These are phyloP conservation scores for Sparidentex hasta DNA, from an alignment of 2,797 vertebrate species.

Conservation along the genomic window DNA sequence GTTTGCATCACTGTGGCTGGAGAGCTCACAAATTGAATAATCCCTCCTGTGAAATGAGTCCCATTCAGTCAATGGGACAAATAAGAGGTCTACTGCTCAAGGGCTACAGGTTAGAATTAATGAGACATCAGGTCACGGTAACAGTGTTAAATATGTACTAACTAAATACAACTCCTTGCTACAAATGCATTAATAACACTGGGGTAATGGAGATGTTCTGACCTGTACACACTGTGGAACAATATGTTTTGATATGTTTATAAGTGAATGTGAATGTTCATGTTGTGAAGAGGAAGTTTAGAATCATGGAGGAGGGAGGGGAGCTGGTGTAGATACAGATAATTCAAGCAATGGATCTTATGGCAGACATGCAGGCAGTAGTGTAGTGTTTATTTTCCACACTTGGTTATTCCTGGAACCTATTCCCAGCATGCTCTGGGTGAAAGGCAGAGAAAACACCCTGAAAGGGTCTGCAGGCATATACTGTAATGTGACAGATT, in stretches of 20 bases:
- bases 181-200: conserved; percentile 13
- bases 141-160: background rate
- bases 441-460: background rate
- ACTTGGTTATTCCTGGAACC: conserved; percentile 20
- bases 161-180: conserved; percentile 20
- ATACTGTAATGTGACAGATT: background rate
- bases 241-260: background rate
- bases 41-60: conserved; percentile 29
- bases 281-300: conserved; percentile 9
- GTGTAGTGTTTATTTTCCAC: conserved; percentile 3
- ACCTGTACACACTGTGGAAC: conserved; percentile 9
- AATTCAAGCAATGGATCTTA: conserved; percentile 34
- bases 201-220: conserved; percentile 37
- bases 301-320: background rate
- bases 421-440: conserved; percentile 34
- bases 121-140: conserved; percentile 34
- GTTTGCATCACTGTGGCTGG: conserved; percentile 13
- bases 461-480: background rate
- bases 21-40: conserved; percentile 36
- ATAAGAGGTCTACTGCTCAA: conserved; percentile 25
- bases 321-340: conserved; percentile 3
- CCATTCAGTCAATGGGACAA: conserved; percentile 39
- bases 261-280: background rate
- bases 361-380: background rate
- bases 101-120: conserved; percentile 32